These are phyloP conservation scores for Drosophila sturtevanti DNA, from an alignment of 1,140 invertebrate genomes.

Conservation along the genomic window DNA sequence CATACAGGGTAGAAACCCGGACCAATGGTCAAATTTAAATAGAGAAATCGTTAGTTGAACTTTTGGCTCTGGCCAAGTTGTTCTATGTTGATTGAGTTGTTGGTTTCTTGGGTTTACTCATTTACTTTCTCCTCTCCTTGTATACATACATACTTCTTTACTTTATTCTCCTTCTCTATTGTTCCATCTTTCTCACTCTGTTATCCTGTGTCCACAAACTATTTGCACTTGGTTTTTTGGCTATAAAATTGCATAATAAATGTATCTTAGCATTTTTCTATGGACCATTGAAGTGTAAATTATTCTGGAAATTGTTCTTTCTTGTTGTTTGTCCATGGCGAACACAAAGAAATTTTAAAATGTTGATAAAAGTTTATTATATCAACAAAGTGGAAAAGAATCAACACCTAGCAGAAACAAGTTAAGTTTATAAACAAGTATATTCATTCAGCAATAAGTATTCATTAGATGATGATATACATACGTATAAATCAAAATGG, in stretches of 20 bases:
- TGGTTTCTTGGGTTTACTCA: constrained; percentile 48
- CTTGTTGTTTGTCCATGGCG: neutral
- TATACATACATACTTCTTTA: neutral
- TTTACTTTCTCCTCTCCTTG: neutral
- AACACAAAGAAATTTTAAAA: neutral
- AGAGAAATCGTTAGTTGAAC: constrained; percentile 67
- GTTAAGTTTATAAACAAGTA: neutral
- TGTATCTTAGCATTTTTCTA: constrained; percentile 48
- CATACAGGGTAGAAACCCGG: neutral
- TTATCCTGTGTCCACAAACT: constrained; percentile 58
- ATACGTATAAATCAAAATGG: too few relatives aligned
- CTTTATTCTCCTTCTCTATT: neutral
- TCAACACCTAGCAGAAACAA: neutral
- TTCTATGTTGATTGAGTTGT: constrained; percentile 67
- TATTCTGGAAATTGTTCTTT: constrained; percentile 59
- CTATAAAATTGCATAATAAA: constrained; percentile 75
- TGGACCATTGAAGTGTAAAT: constrained; percentile 42
- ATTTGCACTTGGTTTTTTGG: constrained; percentile 74
- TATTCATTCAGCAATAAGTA: too few relatives aligned
- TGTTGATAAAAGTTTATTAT: neutral
- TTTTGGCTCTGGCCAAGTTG: constrained; percentile 42
- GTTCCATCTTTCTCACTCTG: neutral
- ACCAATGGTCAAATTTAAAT: constrained; percentile 1
- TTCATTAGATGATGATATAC: too few relatives aligned
- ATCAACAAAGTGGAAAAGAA: neutral